Evolutionary conservation across 2,113 vertebrate species (phyloP).

Genomic region (Hippopotamus amphibius): DNA sequence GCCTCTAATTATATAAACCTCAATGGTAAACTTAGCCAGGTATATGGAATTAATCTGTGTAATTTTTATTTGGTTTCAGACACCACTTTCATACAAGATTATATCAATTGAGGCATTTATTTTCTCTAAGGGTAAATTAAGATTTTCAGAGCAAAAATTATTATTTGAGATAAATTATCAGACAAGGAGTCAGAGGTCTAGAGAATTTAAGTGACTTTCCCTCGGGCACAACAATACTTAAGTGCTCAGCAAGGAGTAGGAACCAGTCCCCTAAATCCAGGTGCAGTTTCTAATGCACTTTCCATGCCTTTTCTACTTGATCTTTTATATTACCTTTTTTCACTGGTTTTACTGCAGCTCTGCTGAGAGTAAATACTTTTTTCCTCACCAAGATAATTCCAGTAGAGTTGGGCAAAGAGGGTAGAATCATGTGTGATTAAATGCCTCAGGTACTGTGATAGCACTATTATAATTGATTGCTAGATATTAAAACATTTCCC

Average conservation of each 20-base stretch:
- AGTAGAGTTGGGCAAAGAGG: not conserved
- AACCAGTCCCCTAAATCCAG: not conserved
- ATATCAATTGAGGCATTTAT: not conserved
- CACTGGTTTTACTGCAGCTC: slow-evolving; percentile 8
- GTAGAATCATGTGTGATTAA: slow-evolving; percentile 44
- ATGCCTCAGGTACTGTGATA: not conserved
- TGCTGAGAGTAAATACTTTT: slow-evolving; percentile 14
- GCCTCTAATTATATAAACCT: slow-evolving; percentile 19
- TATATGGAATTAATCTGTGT: slow-evolving; percentile 48
- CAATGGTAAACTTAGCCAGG: slow-evolving; percentile 35
- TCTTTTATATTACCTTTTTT: slow-evolving; percentile 45
- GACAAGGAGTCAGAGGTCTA: not conserved
- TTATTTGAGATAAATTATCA: slow-evolving; percentile 29
- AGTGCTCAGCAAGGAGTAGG: not conserved
- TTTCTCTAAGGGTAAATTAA: slow-evolving; percentile 37
- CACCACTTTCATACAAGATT: slow-evolving; percentile 29
- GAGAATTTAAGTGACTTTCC: slow-evolving; percentile 34
- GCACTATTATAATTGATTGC: slow-evolving; percentile 3
- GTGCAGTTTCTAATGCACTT: not conserved
- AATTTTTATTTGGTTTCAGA: slow-evolving; percentile 16
- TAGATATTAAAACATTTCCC: slow-evolving; percentile 64
- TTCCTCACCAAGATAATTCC: slow-evolving; percentile 30
- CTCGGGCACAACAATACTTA: not conserved
- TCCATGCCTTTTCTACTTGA: not conserved
- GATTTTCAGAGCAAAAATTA: not conserved